Percentiles rank a stretch among this genome's conserved stretches.
These are phyloP conservation scores for Sitophilus oryzae DNA, from an alignment of 1,140 invertebrate species.

Conservation along the genomic window DNA sequence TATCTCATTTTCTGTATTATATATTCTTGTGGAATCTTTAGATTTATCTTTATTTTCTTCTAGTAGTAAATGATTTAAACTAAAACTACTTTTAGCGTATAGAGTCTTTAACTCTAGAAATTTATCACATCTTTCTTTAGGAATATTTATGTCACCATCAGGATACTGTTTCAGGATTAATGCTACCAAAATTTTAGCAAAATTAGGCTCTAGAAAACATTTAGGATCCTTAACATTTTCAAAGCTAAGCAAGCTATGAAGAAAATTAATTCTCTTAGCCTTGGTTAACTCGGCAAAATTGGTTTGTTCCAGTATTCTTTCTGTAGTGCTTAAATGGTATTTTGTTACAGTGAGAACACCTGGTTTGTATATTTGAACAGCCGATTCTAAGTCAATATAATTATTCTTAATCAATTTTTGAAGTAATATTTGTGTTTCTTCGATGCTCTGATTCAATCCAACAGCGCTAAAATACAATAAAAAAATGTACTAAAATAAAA, in stretches of 20 bases:
- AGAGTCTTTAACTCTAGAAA: conserved; percentile 26
- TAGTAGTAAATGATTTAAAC: conserved; percentile 13
- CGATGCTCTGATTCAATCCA: conserved; percentile 42
- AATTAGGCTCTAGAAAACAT: conserved; percentile 21
- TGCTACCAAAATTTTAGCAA: conserved; percentile 31
- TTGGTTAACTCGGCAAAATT: conserved; percentile 8
- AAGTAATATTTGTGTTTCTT: conserved; percentile 41
- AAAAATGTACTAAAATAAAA: neutral
- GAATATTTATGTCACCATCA: conserved; percentile 4
- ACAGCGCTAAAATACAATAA: conserved; percentile 33
- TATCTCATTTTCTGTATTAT: conserved; percentile 11
- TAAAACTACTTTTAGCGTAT: conserved; percentile 30
- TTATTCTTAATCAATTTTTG: conserved; percentile 40
- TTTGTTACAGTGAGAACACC: conserved; percentile 41
- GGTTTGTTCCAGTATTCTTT: conserved; percentile 27
- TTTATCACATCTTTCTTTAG: neutral
- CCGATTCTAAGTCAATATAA: conserved; percentile 35
- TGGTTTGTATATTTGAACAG: conserved; percentile 44
- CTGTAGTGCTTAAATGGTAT: conserved; percentile 43
- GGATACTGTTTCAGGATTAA: conserved; percentile 37
- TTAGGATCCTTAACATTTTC: conserved; percentile 19
- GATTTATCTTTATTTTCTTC: conserved; percentile 5
- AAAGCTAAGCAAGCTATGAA: conserved; percentile 33
- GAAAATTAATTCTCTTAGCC: conserved; percentile 21
- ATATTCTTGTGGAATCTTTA: conserved; percentile 3